A percentile compares a stretch with the other conserved stretches of the same genome.
Evolutionary conservation across 2,888 invertebrate genomes (phyloP).

Genomic region (Acronicta leporina): DNA sequence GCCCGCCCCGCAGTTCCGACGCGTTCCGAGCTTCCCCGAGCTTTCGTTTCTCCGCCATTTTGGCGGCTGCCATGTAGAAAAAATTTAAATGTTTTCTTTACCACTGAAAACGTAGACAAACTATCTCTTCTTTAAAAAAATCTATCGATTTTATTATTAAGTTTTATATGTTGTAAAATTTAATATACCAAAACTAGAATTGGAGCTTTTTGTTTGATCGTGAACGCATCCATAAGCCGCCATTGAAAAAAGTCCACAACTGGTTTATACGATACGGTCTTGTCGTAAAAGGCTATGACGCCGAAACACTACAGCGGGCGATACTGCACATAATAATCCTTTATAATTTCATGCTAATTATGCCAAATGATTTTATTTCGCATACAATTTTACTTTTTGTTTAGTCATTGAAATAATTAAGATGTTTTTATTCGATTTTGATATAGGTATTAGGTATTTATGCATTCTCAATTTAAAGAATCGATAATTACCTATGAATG

Average conservation of each 20-base stretch:
- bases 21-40: conserved; percentile 78
- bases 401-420: conserved; percentile 25
- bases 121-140: not conserved
- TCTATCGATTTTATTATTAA: not conserved
- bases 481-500: conserved; percentile 25
- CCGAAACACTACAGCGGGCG: conserved; percentile 33
- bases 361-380: conserved; percentile 50
- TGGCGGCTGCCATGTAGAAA: conserved; percentile 22
- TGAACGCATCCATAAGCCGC: conserved; percentile 60
- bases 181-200: conserved; percentile 12
- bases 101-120: not conserved
- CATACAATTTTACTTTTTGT: conserved; percentile 30
- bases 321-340: conserved; percentile 57
- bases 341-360: conserved; percentile 59
- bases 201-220: conserved; percentile 50
- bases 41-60: conserved; percentile 66
- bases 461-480: conserved; percentile 21
- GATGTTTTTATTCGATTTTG: conserved; percentile 26
- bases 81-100: not conserved
- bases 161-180: not conserved
- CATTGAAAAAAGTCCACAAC: conserved; percentile 63
- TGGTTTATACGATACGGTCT: conserved; percentile 40
- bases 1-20: conserved; percentile 62
- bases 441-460: not conserved
- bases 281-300: conserved; percentile 53